These are phyloP conservation scores for Eubucco bourcierii DNA, from an alignment of 2,113 vertebrate species.

Conservation along the genomic window DNA sequence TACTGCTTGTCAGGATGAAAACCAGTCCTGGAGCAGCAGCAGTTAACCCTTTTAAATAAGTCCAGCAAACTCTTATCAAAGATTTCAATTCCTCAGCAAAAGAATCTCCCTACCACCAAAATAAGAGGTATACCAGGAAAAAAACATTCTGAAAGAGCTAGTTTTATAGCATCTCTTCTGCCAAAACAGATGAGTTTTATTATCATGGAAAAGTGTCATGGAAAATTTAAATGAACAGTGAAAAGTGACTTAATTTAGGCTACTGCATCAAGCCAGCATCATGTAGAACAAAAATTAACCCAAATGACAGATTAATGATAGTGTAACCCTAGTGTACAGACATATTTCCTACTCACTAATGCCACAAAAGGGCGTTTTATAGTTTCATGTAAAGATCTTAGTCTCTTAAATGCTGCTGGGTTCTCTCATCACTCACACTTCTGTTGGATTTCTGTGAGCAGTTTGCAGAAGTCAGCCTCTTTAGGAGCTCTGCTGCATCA, in stretches of 20 bases:
- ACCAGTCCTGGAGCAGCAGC: neutral
- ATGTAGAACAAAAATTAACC: neutral
- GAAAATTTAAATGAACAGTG: neutral
- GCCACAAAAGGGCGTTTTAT: neutral
- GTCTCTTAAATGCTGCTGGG: neutral
- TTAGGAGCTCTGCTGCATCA: neutral
- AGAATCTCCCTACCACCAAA: neutral
- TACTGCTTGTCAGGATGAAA: neutral
- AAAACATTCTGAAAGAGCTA: neutral
- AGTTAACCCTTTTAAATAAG: neutral
- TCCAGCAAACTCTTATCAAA: neutral
- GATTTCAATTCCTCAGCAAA: neutral
- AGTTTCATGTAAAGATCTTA: neutral
- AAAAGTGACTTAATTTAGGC: neutral
- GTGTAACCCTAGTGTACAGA: neutral
- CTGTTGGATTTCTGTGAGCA: neutral
- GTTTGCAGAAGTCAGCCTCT: neutral
- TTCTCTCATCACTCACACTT: neutral
- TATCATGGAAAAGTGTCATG: neutral
- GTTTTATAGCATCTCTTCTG: neutral
- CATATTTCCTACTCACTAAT: neutral
- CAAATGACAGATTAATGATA: neutral
- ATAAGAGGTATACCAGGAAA: neutral
- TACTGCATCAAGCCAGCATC: neutral
- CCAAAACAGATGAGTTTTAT: neutral